Evolutionary conservation across 2,888 invertebrate species (phyloP).

Genomic region (Melieria picta): DNA sequence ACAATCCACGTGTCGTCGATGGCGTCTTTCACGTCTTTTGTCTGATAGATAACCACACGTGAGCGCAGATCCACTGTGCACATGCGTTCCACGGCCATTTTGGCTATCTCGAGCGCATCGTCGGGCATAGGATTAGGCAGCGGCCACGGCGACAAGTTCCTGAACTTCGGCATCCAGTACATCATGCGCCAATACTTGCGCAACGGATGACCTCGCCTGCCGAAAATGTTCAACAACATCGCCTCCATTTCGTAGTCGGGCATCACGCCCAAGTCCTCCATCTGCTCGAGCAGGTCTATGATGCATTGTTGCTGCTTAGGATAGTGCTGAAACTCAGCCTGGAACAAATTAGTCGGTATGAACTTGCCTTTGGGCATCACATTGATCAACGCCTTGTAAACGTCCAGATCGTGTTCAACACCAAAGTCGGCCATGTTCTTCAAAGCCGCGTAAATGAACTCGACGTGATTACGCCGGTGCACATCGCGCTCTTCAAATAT

Average conservation of each 20-base stretch:
- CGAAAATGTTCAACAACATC: slow-evolving; percentile 86
- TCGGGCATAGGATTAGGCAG: slow-evolving; percentile 81
- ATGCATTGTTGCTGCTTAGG: slow-evolving; percentile 96
- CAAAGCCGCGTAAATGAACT: slow-evolving; percentile 92
- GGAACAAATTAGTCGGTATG: slow-evolving; percentile 82
- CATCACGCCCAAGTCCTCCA: slow-evolving; percentile 94
- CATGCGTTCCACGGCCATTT: slow-evolving; percentile 85
- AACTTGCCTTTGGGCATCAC: slow-evolving; percentile 90
- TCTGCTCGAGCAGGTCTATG: slow-evolving; percentile 86
- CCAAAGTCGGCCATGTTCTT: slow-evolving; percentile 89
- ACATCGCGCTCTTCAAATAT: slow-evolving; percentile 77
- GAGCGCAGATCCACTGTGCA: slow-evolving; percentile 82
- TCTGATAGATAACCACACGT: slow-evolving; percentile 73
- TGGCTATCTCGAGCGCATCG: slow-evolving; percentile 81
- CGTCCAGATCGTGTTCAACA: slow-evolving; percentile 85
- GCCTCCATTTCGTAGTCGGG: slow-evolving; percentile 91
- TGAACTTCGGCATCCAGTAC: slow-evolving; percentile 96
- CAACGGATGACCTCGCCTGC: slow-evolving; percentile 76
- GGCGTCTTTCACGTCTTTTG: slow-evolving; percentile 76
- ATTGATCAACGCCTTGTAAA: slow-evolving; percentile 86
- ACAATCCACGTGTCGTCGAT: slow-evolving; percentile 93
- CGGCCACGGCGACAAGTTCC: slow-evolving; percentile 87
- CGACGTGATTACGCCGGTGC: slow-evolving; percentile 86
- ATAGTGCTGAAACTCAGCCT: slow-evolving; percentile 92
- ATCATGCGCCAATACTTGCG: slow-evolving; percentile 83